Conservation (phyloP, 2,888 invertebrate genomes). For the Pinctada fucata region DNA sequence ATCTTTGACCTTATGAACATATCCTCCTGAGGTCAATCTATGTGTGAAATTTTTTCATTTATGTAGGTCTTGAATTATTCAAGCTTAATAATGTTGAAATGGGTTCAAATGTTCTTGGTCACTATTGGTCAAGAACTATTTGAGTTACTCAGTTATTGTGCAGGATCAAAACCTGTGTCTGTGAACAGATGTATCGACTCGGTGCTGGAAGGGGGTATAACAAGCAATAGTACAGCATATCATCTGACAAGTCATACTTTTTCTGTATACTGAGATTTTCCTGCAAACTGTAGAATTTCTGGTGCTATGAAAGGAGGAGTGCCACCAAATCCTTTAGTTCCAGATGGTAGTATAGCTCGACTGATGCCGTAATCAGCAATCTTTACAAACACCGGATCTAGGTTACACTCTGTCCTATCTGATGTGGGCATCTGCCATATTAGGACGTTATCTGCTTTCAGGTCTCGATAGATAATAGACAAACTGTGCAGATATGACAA, state of each 20-base stretch:
- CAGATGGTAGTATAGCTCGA: constrained; percentile 83
- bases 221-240: too few relatives aligned
- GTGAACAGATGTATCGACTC: too few relatives aligned
- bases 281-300: constrained; percentile 98
- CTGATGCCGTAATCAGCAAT: constrained; percentile 95
- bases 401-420: constrained; percentile 79
- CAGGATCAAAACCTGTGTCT: too few relatives aligned
- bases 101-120: too few relatives aligned
- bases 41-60: too few relatives aligned
- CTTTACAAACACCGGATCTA: constrained; percentile 82
- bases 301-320: constrained; percentile 99
- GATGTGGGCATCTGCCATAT: constrained; percentile 97
- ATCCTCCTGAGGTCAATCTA: too few relatives aligned
- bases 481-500: constrained; percentile 95
- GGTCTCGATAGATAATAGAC: constrained; percentile 92
- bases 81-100: too few relatives aligned
- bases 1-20: too few relatives aligned
- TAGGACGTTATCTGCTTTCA: constrained; percentile 97
- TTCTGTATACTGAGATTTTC: constrained; percentile 98
- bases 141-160: too few relatives aligned
- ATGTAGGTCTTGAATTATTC: too few relatives aligned
- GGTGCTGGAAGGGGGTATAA: too few relatives aligned
- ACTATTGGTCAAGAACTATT: too few relatives aligned
- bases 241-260: constrained; percentile 81
- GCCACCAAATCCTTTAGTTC: constrained; percentile 96